Percentiles rank a stretch among this genome's conserved stretches.
Conservation (phyloP, 2,113 vertebrate genomes). For the Larimichthys crocea region DNA sequence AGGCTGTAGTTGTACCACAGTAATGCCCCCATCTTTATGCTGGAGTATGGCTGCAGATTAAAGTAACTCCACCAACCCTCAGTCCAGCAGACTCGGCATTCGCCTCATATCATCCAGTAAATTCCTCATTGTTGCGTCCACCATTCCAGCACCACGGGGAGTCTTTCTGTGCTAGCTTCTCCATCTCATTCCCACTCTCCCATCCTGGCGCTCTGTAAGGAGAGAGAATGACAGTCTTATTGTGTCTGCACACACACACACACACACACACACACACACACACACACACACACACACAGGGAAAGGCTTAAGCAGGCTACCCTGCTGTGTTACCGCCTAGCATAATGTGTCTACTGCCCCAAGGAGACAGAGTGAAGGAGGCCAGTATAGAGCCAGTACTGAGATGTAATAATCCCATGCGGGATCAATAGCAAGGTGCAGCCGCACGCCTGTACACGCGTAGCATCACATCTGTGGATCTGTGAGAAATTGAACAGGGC, state of each 20-base stretch:
- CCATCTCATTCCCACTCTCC: slow-evolving; percentile 67
- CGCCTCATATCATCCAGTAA: slow-evolving; percentile 78
- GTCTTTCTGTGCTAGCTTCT: slow-evolving; percentile 71
- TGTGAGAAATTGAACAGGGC: slow-evolving; percentile 63
- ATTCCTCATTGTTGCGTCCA: slow-evolving; percentile 74
- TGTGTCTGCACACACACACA: slow-evolving; percentile 50
- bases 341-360: slow-evolving; percentile 75
- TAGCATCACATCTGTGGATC: slow-evolving; percentile 78
- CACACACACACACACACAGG: slow-evolving; percentile 40
- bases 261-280: slow-evolving; percentile 40
- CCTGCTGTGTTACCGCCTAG: slow-evolving; percentile 70
- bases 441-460: slow-evolving; percentile 60
- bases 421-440: slow-evolving; percentile 78
- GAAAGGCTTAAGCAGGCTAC: slow-evolving; percentile 73
- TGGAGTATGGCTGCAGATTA: slow-evolving; percentile 92
- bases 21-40: slow-evolving; percentile 96
- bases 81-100: slow-evolving; percentile 79
- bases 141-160: slow-evolving; percentile 72
- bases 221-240: slow-evolving; percentile 66
- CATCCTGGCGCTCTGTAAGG: slow-evolving; percentile 47
- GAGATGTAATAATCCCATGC: slow-evolving; percentile 71
- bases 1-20: slow-evolving; percentile 84
- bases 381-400: slow-evolving; percentile 30
- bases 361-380: slow-evolving; percentile 70
- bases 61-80: slow-evolving; percentile 79